Evolutionary conservation across 1,140 invertebrate genomes (phyloP).

Genomic region (Trigoniulus corallinus): DNA sequence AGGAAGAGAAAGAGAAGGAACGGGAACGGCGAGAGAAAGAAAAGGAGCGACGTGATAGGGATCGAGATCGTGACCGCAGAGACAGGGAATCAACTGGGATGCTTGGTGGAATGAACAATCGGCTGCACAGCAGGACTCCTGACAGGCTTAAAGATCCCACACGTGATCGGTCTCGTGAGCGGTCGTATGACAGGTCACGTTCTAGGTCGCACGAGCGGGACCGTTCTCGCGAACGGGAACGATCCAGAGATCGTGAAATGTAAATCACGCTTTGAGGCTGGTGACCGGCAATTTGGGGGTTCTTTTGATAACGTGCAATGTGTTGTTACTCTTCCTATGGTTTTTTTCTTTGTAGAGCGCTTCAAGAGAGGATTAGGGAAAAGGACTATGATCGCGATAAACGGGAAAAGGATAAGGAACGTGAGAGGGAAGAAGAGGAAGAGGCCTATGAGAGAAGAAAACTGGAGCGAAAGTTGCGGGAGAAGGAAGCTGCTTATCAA

Average conservation of each 20-base stretch:
- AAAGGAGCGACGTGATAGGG: constrained; percentile 4
- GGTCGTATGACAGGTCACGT: constrained; percentile 15
- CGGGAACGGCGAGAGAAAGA: constrained; percentile 25
- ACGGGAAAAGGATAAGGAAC: constrained; percentile 34
- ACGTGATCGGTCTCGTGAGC: constrained; percentile 7
- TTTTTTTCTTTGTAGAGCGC: too few relatives aligned
- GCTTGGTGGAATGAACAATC: neutral
- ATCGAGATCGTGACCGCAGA: constrained; percentile 10
- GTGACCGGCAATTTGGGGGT: constrained; percentile 1
- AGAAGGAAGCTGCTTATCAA: constrained; percentile 88
- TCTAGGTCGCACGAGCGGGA: constrained; percentile 7
- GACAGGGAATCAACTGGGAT: neutral
- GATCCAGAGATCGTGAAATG: constrained; percentile 15
- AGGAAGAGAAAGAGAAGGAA: constrained; percentile 27
- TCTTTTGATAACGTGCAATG: neutral
- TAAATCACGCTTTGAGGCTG: too few relatives aligned
- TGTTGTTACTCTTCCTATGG: too few relatives aligned
- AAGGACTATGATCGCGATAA: constrained; percentile 15
- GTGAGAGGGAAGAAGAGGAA: constrained; percentile 64
- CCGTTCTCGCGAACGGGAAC: constrained; percentile 20
- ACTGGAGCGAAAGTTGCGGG: constrained; percentile 69
- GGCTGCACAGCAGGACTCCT: neutral
- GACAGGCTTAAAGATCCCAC: constrained; percentile 7
- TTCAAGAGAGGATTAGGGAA: constrained; percentile 12
- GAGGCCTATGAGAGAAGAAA: constrained; percentile 78